phyloP scores from a whole-genome alignment of 2,113 vertebrate species.

The Dasyornis broadbenti region DNA sequence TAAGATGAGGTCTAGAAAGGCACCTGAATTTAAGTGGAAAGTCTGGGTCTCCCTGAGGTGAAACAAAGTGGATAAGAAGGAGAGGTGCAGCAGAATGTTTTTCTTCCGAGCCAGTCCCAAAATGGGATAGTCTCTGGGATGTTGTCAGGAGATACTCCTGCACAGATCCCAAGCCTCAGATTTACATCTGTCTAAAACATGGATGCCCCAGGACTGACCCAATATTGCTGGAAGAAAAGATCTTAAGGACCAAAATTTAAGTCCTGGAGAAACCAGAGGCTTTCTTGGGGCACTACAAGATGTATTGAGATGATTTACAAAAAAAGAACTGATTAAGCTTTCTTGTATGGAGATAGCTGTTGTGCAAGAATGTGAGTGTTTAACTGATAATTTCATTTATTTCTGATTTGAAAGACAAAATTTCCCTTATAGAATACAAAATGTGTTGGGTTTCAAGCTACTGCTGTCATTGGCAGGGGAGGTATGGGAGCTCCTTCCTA shows the following conservation, averaged over 20 bases:
- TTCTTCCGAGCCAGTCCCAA: accelerated
- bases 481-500: background rate
- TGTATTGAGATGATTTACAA: background rate
- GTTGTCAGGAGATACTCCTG: background rate
- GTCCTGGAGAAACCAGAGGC: background rate
- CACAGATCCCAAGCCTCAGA: background rate
- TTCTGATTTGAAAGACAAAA: background rate
- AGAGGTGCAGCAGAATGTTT: background rate
- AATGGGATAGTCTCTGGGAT: background rate
- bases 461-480: background rate
- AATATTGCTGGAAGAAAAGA: background rate
- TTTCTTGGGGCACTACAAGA: background rate
- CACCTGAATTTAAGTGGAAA: background rate
- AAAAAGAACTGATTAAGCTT: background rate
- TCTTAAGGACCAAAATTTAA: background rate
- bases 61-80: background rate
- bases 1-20: background rate
- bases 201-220: background rate
- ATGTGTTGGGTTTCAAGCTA: background rate
- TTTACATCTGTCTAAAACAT: background rate
- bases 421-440: background rate
- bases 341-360: background rate
- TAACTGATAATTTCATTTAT: background rate
- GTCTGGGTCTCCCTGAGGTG: background rate
- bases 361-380: background rate